phyloP scores from a whole-genome alignment of 2,888 invertebrate genomes.

The Hemicrepidius hirtus region DNA sequence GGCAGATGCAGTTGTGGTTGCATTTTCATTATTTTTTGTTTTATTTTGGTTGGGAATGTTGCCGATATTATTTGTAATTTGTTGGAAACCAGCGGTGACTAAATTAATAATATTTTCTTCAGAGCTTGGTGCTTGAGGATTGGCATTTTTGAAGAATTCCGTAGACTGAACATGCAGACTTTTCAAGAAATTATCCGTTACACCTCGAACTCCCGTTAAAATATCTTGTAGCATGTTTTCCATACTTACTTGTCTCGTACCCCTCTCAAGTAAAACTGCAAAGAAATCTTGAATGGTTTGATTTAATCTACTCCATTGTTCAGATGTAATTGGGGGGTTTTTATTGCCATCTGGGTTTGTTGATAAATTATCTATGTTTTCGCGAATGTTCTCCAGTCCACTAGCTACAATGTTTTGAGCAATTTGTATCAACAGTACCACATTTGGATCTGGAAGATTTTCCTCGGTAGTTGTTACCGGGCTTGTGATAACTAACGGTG shows the following conservation, averaged over 20 bases:
- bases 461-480: conserved; percentile 31
- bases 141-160: background rate
- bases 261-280: conserved; percentile 23
- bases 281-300: conserved; percentile 43
- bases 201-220: conserved; percentile 27
- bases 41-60: conserved; percentile 26
- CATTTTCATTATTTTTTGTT: conserved; percentile 8
- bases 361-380: conserved; percentile 33
- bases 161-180: conserved; percentile 18
- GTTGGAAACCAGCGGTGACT: conserved; percentile 20
- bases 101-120: conserved; percentile 33
- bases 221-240: conserved; percentile 30
- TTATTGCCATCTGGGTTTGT: background rate
- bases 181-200: conserved; percentile 34
- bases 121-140: conserved; percentile 7
- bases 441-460: conserved; percentile 39
- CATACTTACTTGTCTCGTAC: conserved; percentile 1
- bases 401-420: conserved; percentile 39
- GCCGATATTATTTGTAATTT: conserved; percentile 26
- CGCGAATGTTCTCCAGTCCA: conserved; percentile 34
- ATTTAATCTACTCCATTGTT: conserved; percentile 44
- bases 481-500: background rate
- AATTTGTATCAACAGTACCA: conserved; percentile 43
- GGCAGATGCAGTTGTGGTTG: conserved; percentile 40
- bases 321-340: conserved; percentile 27